A percentile compares a stretch with the other conserved stretches of the same genome.
Evolutionary conservation across 2,888 invertebrate species (phyloP).

Genomic region (Resseliella maxima): DNA sequence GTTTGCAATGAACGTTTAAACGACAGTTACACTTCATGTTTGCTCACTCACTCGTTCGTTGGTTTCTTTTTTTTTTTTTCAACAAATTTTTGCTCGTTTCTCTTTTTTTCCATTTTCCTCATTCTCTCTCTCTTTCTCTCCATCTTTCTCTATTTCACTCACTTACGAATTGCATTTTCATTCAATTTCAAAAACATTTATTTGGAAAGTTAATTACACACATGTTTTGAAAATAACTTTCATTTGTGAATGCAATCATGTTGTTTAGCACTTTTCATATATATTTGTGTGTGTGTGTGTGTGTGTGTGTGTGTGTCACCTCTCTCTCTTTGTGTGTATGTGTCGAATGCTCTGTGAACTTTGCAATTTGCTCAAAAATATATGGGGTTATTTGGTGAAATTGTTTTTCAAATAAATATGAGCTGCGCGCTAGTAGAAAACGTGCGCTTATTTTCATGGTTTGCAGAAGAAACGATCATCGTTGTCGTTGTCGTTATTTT

Average conservation of each 20-base stretch:
- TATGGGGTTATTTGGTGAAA: slow-evolving; percentile 34
- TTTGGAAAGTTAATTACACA: slow-evolving; percentile 51
- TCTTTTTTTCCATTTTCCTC: no score
- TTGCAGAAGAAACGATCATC: neutral
- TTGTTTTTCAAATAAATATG: slow-evolving; percentile 28
- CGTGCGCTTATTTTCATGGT: slow-evolving; percentile 4
- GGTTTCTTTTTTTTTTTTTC: neutral
- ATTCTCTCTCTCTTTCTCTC: neutral
- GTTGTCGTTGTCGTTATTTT: neutral
- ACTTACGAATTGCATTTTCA: neutral
- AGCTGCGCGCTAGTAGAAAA: neutral
- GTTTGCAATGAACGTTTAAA: neutral
- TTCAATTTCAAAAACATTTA: slow-evolving; percentile 42
- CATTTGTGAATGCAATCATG: slow-evolving; percentile 14
- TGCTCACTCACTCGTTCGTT: no score
- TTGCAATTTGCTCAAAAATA: slow-evolving; percentile 21
- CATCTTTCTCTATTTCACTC: neutral
- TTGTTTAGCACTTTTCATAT: neutral
- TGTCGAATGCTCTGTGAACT: neutral
- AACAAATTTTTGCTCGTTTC: neutral
- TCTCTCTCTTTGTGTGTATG: neutral
- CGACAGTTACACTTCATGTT: neutral
- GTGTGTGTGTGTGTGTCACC: neutral
- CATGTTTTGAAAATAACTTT: slow-evolving; percentile 35
- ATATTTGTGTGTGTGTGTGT: neutral